Base-by-base conservation (phyloP, 1,140 invertebrate genomes). In the Drosophila guanche region DNA sequence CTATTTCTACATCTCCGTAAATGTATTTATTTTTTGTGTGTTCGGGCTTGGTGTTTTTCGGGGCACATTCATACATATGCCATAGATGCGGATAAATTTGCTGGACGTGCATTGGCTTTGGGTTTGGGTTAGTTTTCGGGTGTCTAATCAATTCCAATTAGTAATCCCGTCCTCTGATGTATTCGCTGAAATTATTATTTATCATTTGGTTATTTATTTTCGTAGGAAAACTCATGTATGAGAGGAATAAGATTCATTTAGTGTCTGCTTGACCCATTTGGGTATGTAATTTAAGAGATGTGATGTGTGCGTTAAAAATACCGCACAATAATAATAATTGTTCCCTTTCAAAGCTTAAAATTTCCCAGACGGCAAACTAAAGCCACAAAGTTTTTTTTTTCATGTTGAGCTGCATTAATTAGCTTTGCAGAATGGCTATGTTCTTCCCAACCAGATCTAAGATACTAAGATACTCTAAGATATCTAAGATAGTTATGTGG, bases 91-190 rank as follows among this genome's bases (percentile, higher is more conserved):
- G 88, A 90, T 90, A 90, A 90, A 90, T 90, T 72, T 84, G 67
- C 27, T 76, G 60, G 76, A 90, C 86, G 86, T 90, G 86, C 86
- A 86, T 68, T 76, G 57, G 70, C 27, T 37, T n/a, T 25, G 55
- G 46, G 33, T 54, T 27, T 48, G 53, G 51, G 29, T 54, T 23
- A 29, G 50, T 45, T 51, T 65, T 59, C 58, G 73, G 72, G 29
- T 61, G 69, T 77, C 79, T 90, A 90, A 90, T 90, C 89, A 90
- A 90, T 90, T 90, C 89, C 89, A 90, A 90, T 90, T 90, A 90
- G 83, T 55, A 74, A 70, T 52, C 77, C 88, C 57, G 79, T 89
- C 79, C 88, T 90, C 88, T 83, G 88, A 90, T 90, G 88, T 81
- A 90, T 90, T 89, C 74, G 60, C 54, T 56, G 46, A 81, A 90